phyloP scores from a whole-genome alignment of 2,797 vertebrate species.

The Coccyzus lansbergi region DNA sequence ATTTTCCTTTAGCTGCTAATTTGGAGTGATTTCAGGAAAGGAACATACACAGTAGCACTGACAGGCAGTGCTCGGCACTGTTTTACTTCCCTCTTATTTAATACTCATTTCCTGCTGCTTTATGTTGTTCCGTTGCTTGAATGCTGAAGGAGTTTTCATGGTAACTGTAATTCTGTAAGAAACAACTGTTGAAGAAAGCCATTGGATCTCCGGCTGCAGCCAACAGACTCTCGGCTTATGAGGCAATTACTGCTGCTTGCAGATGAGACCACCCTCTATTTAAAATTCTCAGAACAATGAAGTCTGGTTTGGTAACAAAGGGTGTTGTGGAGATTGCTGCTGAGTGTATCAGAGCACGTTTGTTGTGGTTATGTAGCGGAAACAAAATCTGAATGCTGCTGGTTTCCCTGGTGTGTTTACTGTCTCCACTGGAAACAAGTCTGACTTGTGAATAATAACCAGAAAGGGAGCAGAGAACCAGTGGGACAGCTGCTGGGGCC shows the following conservation, averaged over 20 bases:
- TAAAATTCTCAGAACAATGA: neutral
- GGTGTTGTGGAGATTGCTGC: neutral
- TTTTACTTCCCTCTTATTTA: neutral
- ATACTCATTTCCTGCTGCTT: neutral
- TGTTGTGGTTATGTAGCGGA: slow-evolving; percentile 34
- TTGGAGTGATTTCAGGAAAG: neutral
- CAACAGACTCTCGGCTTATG: neutral
- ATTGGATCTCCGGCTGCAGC: neutral
- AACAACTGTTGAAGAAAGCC: neutral
- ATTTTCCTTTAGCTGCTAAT: neutral
- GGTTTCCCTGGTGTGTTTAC: slow-evolving; percentile 59
- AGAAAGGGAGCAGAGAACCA: neutral
- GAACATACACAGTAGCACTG: neutral
- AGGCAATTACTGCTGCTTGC: neutral
- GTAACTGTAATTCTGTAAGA: neutral
- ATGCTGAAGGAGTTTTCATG: neutral
- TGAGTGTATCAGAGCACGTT: neutral
- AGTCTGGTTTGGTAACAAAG: neutral
- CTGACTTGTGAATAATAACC: slow-evolving; percentile 52
- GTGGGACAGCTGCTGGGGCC: neutral
- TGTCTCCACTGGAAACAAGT: slow-evolving; percentile 63
- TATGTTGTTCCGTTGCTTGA: neutral
- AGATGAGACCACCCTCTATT: neutral
- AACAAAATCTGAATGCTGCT: slow-evolving; percentile 39
- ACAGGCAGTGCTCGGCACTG: neutral